These are phyloP conservation scores for Epinephelus coioides DNA, from an alignment of 2,797 vertebrate genomes.

Conservation along the genomic window DNA sequence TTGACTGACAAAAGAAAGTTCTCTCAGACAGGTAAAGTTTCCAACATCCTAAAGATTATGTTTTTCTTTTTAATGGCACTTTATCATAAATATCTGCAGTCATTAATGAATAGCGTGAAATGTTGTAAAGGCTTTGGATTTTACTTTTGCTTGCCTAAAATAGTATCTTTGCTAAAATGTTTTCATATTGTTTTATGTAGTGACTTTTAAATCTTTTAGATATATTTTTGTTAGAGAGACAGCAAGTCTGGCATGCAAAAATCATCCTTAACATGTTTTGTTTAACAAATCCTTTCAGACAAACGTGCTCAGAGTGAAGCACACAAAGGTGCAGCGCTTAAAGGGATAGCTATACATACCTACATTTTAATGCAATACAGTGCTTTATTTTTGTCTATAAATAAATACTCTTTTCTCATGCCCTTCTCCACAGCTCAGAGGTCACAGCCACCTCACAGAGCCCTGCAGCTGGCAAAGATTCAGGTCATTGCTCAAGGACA, in stretches of 20 bases:
- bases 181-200: background rate
- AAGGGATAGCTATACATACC: background rate
- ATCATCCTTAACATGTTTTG: constrained; percentile 39
- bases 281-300: constrained; percentile 55
- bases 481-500: background rate
- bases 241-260: constrained; percentile 55
- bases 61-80: background rate
- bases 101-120: background rate
- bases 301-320: constrained; percentile 3
- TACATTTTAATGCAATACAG: background rate
- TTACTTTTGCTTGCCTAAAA: background rate
- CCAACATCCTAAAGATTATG: background rate
- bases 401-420: background rate
- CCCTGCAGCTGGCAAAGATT: background rate
- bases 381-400: background rate
- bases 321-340: background rate
- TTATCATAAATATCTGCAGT: background rate
- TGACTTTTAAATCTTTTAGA: background rate
- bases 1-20: background rate
- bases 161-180: too few relatives aligned
- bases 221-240: too few relatives aligned
- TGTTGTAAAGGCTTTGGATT: background rate
- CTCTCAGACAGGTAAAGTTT: background rate
- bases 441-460: background rate
- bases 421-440: constrained; percentile 35